phyloP scores from a whole-genome alignment of 2,113 vertebrate species.

The Apeltes quadracus region DNA sequence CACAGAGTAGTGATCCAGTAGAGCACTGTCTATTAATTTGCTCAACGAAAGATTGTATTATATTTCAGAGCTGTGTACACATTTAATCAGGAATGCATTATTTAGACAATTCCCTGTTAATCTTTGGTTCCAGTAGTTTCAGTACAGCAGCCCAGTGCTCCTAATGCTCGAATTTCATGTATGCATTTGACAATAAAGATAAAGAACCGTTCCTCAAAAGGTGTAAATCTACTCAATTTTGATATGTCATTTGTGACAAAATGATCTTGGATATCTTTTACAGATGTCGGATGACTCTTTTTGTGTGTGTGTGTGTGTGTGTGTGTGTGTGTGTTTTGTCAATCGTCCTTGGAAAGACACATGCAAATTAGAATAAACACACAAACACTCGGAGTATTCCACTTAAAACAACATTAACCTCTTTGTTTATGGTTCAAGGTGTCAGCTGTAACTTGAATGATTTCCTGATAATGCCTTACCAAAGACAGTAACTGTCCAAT shows the following conservation, averaged over 20 bases:
- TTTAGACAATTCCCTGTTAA: constrained; percentile 45
- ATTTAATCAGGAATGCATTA: constrained; percentile 51
- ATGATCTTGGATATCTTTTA: not conserved
- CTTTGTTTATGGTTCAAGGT: constrained; percentile 6
- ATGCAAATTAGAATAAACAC: constrained; percentile 10
- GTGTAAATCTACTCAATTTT: not conserved
- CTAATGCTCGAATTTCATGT: not conserved
- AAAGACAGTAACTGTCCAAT: not conserved
- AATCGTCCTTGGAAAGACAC: not conserved
- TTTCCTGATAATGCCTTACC: constrained; percentile 14
- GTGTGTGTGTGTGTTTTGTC: not conserved
- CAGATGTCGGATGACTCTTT: too few relatives aligned
- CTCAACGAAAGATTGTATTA: constrained; percentile 47
- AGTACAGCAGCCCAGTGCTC: not conserved
- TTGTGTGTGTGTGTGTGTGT: too few relatives aligned
- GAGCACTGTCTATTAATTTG: constrained; percentile 33
- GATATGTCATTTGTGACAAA: not conserved
- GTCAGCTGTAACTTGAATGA: not conserved
- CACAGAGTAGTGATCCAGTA: constrained; percentile 26
- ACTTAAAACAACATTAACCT: constrained; percentile 20
- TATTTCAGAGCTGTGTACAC: constrained; percentile 54
- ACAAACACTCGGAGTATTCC: not conserved
- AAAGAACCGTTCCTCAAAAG: not conserved
- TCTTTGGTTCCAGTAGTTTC: constrained; percentile 33
- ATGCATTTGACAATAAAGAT: not conserved